Base-by-base conservation (phyloP, 1,140 invertebrate genomes). In the Pseudomyrmex gracilis region DNA sequence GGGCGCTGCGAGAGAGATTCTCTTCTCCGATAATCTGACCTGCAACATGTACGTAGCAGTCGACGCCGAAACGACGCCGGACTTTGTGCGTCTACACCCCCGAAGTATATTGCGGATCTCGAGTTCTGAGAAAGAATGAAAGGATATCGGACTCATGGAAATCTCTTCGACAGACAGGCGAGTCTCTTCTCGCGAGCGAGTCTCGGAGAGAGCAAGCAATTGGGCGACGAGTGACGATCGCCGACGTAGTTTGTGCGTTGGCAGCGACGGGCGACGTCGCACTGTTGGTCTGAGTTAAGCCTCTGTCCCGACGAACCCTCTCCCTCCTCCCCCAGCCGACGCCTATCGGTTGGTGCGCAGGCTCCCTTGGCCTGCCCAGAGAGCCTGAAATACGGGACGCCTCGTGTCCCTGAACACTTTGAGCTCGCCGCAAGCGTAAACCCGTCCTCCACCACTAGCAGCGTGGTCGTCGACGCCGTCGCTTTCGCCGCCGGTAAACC, bases 191-290 rank as follows among this genome's bases (percentile, higher is more conserved):
- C 34, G 34, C 34, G 34, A 20, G 57, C 53, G 15, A 9, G 45
- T 24, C 9, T 49, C 47, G 1, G 43, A 58, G n/a, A n/a, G n/a
- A n/a, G n/a, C n/a, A n/a, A n/a, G n/a, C 47, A 53, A 66, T 67
- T 73, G 45, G 45, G 17, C 12, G n/a, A n/a, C 68, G 57, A 45
- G 61, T 2, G 34, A 34, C 34, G 7, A 34, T 43, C 17, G 51
- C 43, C 20, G 22, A 84, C 78, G 84, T 71, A 82, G 87, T 87
- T 88, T 86, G 83, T 83, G 88, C 87, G 86, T 88, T 55, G 80
- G 61, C 77, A 90, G 84, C 90, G 87, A 89, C 91, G 90, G 89
- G 83, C 88, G 89, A 78, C 84, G 90, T 91, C 86, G 85, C 89
- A 92, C 91, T 92, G 91, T 83, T 66, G 66, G 47, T 87, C 67